Evolutionary conservation across 2,113 vertebrate species (phyloP).

Genomic region (Siniperca chuatsi): DNA sequence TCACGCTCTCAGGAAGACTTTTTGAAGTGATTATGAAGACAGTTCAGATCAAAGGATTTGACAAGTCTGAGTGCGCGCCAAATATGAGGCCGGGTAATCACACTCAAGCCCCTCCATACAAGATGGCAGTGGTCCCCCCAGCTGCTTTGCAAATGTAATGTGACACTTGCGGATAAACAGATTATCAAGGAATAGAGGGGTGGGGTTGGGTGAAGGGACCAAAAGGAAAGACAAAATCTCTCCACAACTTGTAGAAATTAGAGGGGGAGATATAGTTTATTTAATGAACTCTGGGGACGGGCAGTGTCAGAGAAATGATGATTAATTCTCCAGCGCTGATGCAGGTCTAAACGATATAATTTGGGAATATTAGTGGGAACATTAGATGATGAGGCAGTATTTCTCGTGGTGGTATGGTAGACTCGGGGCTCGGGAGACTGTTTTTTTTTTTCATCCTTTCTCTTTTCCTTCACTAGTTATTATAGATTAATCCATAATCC

Average conservation of each 20-base stretch:
- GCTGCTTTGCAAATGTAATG: conserved; percentile 82
- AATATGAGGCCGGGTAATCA: conserved; percentile 82
- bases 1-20: conserved; percentile 79
- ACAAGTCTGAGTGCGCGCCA: conserved; percentile 80
- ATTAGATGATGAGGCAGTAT: conserved; percentile 69
- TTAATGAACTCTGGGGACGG: conserved; percentile 70
- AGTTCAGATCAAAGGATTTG: conserved; percentile 86
- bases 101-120: conserved; percentile 73
- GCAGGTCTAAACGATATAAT: conserved; percentile 72
- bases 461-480: conserved; percentile 76
- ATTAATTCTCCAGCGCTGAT: conserved; percentile 67
- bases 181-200: conserved; percentile 76
- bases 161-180: conserved; percentile 83
- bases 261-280: conserved; percentile 52
- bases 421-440: conserved; percentile 42
- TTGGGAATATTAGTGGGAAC: conserved; percentile 72
- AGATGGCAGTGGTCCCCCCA: conserved; percentile 76
- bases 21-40: conserved; percentile 84
- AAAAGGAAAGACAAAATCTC: conserved; percentile 10
- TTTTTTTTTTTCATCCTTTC: conserved; percentile 42
- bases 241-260: conserved; percentile 56
- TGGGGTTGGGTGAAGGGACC: conserved; percentile 16
- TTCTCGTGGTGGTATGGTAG: conserved; percentile 35
- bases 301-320: conserved; percentile 62
- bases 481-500: conserved; percentile 82